A percentile compares a stretch with the other conserved stretches of the same genome.
phyloP scores from a whole-genome alignment of 2,888 invertebrate genomes.

The Leptothorax acervorum region DNA sequence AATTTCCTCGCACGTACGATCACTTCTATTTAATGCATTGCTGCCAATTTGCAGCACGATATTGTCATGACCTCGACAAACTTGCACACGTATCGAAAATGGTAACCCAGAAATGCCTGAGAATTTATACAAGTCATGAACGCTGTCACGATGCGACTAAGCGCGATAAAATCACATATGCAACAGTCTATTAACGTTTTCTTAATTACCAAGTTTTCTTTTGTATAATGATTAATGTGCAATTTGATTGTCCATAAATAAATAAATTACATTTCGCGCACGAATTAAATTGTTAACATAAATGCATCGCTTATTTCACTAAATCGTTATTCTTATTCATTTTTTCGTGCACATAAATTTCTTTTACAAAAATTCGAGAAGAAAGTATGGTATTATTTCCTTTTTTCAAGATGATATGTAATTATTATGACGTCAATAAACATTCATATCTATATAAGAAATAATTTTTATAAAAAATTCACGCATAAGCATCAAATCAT shows the following conservation, averaged over 20 bases:
- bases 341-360: neutral
- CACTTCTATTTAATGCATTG: slow-evolving; percentile 57
- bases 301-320: neutral
- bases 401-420: neutral
- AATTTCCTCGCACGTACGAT: slow-evolving; percentile 56
- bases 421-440: neutral
- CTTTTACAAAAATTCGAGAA: neutral
- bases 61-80: slow-evolving; percentile 55
- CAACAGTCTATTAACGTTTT: neutral
- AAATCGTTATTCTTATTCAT: neutral
- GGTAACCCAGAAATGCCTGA: slow-evolving; percentile 39
- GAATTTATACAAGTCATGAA: slow-evolving; percentile 19
- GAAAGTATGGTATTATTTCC: neutral
- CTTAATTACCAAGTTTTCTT: slow-evolving; percentile 4
- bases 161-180: neutral
- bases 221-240: neutral
- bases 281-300: neutral
- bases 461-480: neutral
- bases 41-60: slow-evolving; percentile 54
- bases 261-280: neutral
- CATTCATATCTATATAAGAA: neutral
- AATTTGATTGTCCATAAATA: neutral
- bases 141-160: neutral
- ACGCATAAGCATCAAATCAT: neutral
- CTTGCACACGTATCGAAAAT: slow-evolving; percentile 51